Evolutionary conservation across 2,113 vertebrate genomes (phyloP).

Genomic region (Furnarius figulus): DNA sequence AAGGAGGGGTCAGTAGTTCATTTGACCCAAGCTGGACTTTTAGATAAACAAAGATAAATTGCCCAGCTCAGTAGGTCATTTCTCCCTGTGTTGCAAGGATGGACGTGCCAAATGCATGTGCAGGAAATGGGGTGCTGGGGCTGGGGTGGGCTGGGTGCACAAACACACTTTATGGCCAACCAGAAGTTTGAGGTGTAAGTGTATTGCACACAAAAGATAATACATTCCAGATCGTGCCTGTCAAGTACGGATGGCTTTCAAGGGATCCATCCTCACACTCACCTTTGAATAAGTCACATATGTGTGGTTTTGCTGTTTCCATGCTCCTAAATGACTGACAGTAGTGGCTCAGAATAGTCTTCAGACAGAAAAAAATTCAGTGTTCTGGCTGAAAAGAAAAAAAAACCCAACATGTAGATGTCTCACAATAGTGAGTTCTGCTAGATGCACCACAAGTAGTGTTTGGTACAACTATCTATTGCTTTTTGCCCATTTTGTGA

Average conservation of each 20-base stretch:
- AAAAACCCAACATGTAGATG: background rate
- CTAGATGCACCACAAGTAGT: fast-evolving
- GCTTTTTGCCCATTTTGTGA: background rate
- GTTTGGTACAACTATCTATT: background rate
- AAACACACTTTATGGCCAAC: background rate
- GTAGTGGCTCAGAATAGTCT: background rate
- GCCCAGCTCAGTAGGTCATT: background rate
- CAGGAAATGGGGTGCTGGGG: background rate
- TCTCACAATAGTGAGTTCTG: background rate
- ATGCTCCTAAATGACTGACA: background rate
- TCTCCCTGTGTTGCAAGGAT: background rate
- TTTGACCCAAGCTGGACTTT: background rate
- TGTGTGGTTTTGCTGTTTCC: background rate
- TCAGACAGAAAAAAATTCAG: background rate
- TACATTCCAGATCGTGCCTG: background rate
- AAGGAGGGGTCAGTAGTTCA: background rate
- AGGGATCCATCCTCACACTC: background rate
- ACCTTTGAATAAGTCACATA: background rate
- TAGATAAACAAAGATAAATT: slow-evolving; percentile 14
- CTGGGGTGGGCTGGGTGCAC: background rate
- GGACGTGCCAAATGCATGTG: background rate
- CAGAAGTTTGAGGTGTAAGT: background rate
- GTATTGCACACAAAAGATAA: background rate
- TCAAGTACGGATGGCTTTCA: background rate
- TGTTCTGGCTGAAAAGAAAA: background rate